Base-by-base conservation (phyloP, 2,888 invertebrate genomes). In the Acleris literana region DNA sequence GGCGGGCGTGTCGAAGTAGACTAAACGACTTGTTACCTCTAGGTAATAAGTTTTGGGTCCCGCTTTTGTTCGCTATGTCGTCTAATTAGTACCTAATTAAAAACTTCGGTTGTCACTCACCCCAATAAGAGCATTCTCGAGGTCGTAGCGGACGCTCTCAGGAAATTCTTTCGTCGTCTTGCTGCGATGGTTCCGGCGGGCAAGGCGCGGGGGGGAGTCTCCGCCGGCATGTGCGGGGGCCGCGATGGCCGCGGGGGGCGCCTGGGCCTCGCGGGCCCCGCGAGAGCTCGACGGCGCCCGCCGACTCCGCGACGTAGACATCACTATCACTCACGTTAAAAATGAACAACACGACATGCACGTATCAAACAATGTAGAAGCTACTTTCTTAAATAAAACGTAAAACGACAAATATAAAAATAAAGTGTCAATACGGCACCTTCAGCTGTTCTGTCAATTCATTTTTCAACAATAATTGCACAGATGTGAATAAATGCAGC, bases 61-160 rank as follows among this genome's bases (percentile, higher is more conserved):
- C n/a, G n/a, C n/a, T n/a, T n/a, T n/a, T n/a, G n/a, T n/a, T n/a
- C n/a, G n/a, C n/a, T n/a, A n/a, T n/a, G 22, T 22, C 22, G 22
- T 22, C 22, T 22, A 22, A 22, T 22, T 22, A 25, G 25, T 25
- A 25, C 25, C 5, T 22, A 22, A 2, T 20, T 22, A 22, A 25
- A 5, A 7, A 7, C 7, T 29, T 29, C 7, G 9, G 33, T 33
- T 25, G n/a, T 49, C 18, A 80, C 90, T 86, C 77, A 90, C 92
- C 71, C 86, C 80, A 70, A 92, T 83, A 71, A 92, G 80, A 18
- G 92, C 88, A 69, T 86, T 89, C 70, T 92, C 90, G 74, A 92
- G 80, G 64, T 91, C 92, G 68, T 85, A 83, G 13, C 90, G 87
- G 57, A 91, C 67, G 64, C 68, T 83, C 77, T 84, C 87, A 16